Base-by-base conservation (phyloP, 1,140 invertebrate genomes). In the Cydia pomonella region DNA sequence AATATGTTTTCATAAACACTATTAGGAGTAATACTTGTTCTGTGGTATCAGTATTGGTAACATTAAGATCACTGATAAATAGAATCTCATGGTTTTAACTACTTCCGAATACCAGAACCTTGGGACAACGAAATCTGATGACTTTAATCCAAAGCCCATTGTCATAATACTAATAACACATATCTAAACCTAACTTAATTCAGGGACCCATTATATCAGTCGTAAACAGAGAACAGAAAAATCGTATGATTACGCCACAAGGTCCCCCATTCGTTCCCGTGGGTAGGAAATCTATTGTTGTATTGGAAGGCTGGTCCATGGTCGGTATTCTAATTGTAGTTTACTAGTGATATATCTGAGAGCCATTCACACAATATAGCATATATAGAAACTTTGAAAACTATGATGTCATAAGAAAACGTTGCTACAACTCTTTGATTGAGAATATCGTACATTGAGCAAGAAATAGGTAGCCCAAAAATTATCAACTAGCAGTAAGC, bases 251-350 rank as follows among this genome's bases (percentile, higher is more conserved):
- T 33, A 38, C 63, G 25, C 12, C 64, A 33, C 64, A 69, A 69
- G 64, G 64, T 69, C 29, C 29, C 5, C 25, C 27, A 18, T 59
- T 33, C 64, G 64, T 69, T 69, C 64, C 64, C 64, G 29, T 27
- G 64, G 63, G 64, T 69, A 69, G 64, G 64, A 69, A 69, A 69
- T 18, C 64, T 33, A 69, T 69, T 69, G 64, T 69, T 69, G 29
- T 2, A 47, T 18, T 18, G 29, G 64, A 66, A 69, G 64, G 64
- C 64, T 69, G 25, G 25, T 13, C 63, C 63, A 33, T 18, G 64
- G 64, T 12, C 53, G 53, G 7, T 59, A 59, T 59, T 59, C 53
- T 59, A 59, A 59, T 59, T 23, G 53, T 59, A 59, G 53, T 23
- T 38, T 23, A 12, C 53, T 10, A n/a, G 53, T 59, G 53, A 59